Percentiles rank a stretch among this genome's conserved stretches.
Evolutionary conservation across 2,888 invertebrate genomes (phyloP).

Genomic region (Lapara coniferarum): DNA sequence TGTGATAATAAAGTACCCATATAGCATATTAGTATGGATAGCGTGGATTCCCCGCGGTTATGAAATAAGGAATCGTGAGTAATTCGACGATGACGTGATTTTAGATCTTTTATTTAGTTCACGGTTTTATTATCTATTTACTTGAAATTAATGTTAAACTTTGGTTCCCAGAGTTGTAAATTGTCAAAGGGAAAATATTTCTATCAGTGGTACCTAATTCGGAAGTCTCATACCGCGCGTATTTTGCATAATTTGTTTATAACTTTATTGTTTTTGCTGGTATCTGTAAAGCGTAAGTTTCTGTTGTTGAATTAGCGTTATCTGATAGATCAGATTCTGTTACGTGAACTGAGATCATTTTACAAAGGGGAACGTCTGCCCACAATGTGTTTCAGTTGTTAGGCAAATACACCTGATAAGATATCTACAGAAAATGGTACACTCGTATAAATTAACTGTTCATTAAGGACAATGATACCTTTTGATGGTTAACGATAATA

Average conservation of each 20-base stretch:
- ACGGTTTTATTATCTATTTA: no score
- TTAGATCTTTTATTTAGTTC: no score
- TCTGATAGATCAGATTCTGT: slow-evolving; percentile 17
- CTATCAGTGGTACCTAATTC: no score
- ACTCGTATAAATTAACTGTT: neutral
- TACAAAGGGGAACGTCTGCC: neutral
- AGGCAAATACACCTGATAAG: slow-evolving; percentile 11
- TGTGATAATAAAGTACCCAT: no score
- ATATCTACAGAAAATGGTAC: neutral
- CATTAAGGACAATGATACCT: neutral
- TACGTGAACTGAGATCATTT: slow-evolving; percentile 7
- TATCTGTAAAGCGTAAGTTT: neutral
- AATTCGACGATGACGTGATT: no score
- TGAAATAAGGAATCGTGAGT: no score
- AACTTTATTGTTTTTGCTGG: neutral
- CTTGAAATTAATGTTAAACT: no score
- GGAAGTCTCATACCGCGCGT: no score
- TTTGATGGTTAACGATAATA: neutral
- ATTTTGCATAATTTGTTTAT: neutral
- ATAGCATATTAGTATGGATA: no score
- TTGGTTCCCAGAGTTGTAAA: no score
- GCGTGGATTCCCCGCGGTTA: no score
- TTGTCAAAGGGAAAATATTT: no score
- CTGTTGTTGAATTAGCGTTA: slow-evolving; percentile 13
- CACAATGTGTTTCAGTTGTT: neutral